phyloP scores from a whole-genome alignment of 2,888 invertebrate genomes.

The Lasioglossum morio region DNA sequence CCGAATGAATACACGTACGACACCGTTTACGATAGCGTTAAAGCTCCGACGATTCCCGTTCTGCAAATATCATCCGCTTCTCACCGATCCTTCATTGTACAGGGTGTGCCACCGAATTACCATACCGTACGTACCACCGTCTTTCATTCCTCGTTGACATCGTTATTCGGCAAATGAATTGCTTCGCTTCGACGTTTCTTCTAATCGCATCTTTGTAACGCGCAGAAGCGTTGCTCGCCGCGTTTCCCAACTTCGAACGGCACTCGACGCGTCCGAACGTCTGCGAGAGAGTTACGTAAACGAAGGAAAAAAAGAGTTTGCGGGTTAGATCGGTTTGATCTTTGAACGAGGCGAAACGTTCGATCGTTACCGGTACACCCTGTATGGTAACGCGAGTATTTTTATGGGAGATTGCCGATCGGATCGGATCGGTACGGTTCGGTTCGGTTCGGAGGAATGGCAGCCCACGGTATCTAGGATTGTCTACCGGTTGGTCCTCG shows the following conservation, averaged over 20 bases:
- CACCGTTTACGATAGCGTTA: background rate
- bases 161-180: background rate
- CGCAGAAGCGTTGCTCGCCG: background rate
- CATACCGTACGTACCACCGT: background rate
- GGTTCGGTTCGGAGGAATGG: background rate
- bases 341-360: background rate
- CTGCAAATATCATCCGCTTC: slow-evolving; percentile 34
- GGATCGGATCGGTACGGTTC: background rate
- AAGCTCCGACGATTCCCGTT: background rate
- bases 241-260: background rate
- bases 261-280: background rate
- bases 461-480: slow-evolving; percentile 53
- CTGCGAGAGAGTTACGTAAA: background rate
- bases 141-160: background rate
- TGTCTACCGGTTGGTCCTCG: slow-evolving; percentile 66
- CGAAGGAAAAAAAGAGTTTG: background rate
- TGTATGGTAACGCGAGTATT: slow-evolving; percentile 1
- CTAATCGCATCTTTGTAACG: too few species aligned
- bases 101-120: background rate
- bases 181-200: too few species aligned
- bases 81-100: background rate
- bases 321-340: background rate
- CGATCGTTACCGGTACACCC: slow-evolving; percentile 8
- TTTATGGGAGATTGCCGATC: background rate
- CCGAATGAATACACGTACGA: background rate